Evolutionary conservation across 2,113 vertebrate species (phyloP), one percentile per base, ranked within the genome.

Genomic region (Monarcha castaneiventris): DNA sequence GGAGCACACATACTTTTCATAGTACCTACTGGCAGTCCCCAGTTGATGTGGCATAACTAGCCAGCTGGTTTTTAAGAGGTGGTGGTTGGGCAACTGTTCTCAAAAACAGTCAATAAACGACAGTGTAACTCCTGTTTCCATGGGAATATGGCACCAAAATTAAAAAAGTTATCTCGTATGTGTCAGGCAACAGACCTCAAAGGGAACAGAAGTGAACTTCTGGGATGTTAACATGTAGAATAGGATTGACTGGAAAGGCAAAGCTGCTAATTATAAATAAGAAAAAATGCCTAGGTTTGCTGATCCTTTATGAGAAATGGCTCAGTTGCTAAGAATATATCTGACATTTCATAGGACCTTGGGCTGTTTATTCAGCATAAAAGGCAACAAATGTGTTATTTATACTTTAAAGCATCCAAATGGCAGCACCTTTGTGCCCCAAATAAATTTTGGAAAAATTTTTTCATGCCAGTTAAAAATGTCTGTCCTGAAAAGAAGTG

Each of bases 181-280:
- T 73, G 44, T 90, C 72, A 73, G 66, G 67, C 74, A 94, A 48
- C 29, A 85, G 74, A 91, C 67, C 58, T 89, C 33, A 73, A 76
- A 95, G 48, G 32, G 78, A 84, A 15, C 10, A 81, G 49, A 80
- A 84, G 6, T 81, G 27, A 90, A 72, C 23, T 92, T 90, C 84
- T 78, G 63, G 61, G 52, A 89, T 91, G 81, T 86, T 93, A n/a
- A 91, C 85, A 92, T 78, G 55, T 58, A 84, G 89, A 63, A 97
- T 93, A 90, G 49, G 85, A 89, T 75, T 92, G 93, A 91, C 72
- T 96, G 88, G 87, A 92, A 96, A 96, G 72, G 46, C 48, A 88
- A 95, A 94, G 56, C 73, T 90, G 33, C 56, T 96, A 84, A 68
- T 73, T 96, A 83, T 82, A 96, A 97, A 93, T 63, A 68, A 73